Base-by-base conservation (phyloP, 2,113 vertebrate species). In the Zeus faber region DNA sequence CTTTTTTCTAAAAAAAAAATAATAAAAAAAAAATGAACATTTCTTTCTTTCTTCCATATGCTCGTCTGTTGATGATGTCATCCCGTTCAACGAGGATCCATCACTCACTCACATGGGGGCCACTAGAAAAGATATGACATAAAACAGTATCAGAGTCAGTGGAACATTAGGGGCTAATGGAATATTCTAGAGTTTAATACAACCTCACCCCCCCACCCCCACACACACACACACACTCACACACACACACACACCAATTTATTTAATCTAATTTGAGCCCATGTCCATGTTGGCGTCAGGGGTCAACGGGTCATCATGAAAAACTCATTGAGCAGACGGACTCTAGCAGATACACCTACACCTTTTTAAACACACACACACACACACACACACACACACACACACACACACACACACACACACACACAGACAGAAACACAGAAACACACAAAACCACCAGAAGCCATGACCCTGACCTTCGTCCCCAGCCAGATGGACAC, bases 401-500 rank as follows among this genome's bases (percentile, higher is more conserved):
- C 20, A 46, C 20, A 14, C 20, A 22, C 44, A 22, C 44, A 46
- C 44, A 22, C 20, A 23, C 44, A 46, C 20, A 23, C 20, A 46
- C 22, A 46, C 45, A 47, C 22, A 47, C 45, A 47, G 10, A 22
- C 4, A 20, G 22, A n/a, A n/a, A 14, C 20, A 22, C 44, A 22
- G 20, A 46, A 18, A 22, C 20, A 23, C 44, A 46, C 20, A 23
- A 6, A 46, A 3, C 22, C 45, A 47, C 22, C 23, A 20, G 24
- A 9, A 22, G 3, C 11, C 10, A 56, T 61, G 55, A 41, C 52
- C 52, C 41, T 18, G 39, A 55, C 52, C 27, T 48, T 9, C 48
- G 57, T 44, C 23, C 29, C 56, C 21, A 13, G 59, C 51, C 74
- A 69, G 74, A 72, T 72, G 68, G 59, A 65, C 48, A 49, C 29